Evolutionary conservation across 2,113 vertebrate genomes (phyloP).

Genomic region (Corythornis madagascariensis): DNA sequence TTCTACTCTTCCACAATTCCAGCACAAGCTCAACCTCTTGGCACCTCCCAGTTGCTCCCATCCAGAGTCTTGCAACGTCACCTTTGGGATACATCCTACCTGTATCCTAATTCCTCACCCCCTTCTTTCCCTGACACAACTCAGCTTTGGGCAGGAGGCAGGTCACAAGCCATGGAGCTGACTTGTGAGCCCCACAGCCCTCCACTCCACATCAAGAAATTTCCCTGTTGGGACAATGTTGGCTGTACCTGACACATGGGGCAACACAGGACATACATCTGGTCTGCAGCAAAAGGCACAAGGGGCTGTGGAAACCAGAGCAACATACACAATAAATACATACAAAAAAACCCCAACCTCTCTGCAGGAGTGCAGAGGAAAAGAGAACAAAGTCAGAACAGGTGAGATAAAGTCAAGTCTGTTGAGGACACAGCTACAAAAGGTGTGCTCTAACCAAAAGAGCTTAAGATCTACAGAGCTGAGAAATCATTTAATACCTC

Average conservation of each 20-base stretch:
- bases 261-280: accelerated
- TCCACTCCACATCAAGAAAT: not conserved
- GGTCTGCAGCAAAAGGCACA: not conserved
- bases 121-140: not conserved
- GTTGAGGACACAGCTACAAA: not conserved
- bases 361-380: not conserved
- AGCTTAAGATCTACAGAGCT: not conserved
- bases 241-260: accelerated
- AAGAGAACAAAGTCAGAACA: not conserved
- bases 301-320: not conserved
- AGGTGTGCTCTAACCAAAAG: not conserved
- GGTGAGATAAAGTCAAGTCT: not conserved
- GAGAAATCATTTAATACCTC: not conserved
- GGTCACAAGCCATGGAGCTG: not conserved
- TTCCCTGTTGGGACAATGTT: not conserved
- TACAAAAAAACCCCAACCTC: too few species aligned
- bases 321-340: not conserved
- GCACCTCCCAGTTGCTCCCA: accelerated
- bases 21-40: not conserved
- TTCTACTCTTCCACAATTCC: not conserved
- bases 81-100: not conserved
- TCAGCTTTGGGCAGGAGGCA: not conserved
- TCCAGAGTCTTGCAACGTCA: accelerated
- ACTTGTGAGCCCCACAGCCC: not conserved
- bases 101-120: not conserved